These are phyloP conservation scores for Malacoctenus gilli DNA, from an alignment of 2,797 vertebrate genomes.

Conservation along the genomic window DNA sequence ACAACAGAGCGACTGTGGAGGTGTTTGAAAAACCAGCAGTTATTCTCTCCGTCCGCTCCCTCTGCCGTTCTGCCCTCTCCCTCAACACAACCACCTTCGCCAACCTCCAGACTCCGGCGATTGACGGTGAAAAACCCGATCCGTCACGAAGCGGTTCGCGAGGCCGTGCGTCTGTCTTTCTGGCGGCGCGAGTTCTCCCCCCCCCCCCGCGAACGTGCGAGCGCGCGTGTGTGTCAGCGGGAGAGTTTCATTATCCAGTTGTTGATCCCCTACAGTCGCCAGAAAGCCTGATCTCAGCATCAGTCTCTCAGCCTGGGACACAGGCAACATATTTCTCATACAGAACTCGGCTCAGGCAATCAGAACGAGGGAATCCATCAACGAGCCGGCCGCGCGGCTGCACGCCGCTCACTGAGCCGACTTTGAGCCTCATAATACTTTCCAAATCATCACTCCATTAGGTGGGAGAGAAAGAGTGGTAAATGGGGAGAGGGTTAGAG, in stretches of 20 bases:
- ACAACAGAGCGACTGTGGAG: too few species aligned
- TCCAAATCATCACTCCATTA: constrained; percentile 67
- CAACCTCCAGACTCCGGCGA: too few species aligned
- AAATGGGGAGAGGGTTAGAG: constrained; percentile 9
- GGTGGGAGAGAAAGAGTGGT: constrained; percentile 13
- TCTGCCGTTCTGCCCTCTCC: too few species aligned
- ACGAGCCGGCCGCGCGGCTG: constrained; percentile 21
- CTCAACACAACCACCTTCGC: too few species aligned
- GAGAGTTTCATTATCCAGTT: constrained; percentile 62
- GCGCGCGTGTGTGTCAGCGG: constrained; percentile 32
- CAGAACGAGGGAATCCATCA: constrained; percentile 66
- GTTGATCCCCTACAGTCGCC: constrained; percentile 49
- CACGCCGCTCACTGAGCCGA: constrained; percentile 42
- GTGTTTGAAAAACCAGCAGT: too few species aligned
- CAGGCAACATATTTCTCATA: constrained; percentile 34
- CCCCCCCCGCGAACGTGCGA: too few species aligned
- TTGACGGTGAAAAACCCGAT: too few species aligned
- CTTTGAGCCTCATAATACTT: constrained; percentile 57
- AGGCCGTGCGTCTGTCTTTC: constrained; percentile 8
- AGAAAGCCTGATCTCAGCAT: constrained; percentile 55
- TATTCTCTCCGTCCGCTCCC: too few species aligned
- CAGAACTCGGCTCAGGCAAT: constrained; percentile 49
- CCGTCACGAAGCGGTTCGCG: constrained; percentile 27
- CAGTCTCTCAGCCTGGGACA: constrained; percentile 40
- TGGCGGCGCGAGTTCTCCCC: too few species aligned